A percentile compares a stretch with the other conserved stretches of the same genome.
phyloP scores from a whole-genome alignment of 2,888 invertebrate genomes.

The Alentia gelatinosa region DNA sequence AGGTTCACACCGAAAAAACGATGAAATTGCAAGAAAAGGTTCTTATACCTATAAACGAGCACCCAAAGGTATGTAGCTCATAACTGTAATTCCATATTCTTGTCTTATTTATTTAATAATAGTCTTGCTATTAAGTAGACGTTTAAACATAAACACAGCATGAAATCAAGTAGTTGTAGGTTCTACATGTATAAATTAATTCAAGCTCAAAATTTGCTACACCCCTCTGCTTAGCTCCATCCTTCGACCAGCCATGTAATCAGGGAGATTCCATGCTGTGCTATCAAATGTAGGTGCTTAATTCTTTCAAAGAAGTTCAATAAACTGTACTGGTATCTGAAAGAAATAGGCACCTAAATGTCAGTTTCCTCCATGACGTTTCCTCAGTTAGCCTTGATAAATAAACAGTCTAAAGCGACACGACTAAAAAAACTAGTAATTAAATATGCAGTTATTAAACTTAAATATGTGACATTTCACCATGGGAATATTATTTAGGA shows the following conservation, averaged over 20 bases:
- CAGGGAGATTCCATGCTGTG: slow-evolving; percentile 54
- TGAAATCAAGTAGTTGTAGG: slow-evolving; percentile 54
- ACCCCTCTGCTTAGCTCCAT: slow-evolving; percentile 51
- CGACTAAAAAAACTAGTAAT: neutral
- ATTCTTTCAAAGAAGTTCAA: slow-evolving; percentile 25
- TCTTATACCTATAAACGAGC: slow-evolving; percentile 65
- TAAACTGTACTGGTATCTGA: slow-evolving; percentile 18
- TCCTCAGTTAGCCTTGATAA: slow-evolving; percentile 16
- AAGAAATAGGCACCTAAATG: slow-evolving; percentile 47
- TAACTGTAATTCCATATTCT: slow-evolving; percentile 53
- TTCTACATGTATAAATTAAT: slow-evolving; percentile 53
- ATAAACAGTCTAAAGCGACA: slow-evolving; percentile 17
- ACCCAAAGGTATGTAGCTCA: slow-evolving; percentile 66
- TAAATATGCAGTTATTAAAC: slow-evolving; percentile 20
- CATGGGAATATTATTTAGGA: slow-evolving; percentile 20
- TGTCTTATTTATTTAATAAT: slow-evolving; percentile 54
- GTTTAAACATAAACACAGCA: slow-evolving; percentile 52
- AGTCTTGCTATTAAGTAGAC: slow-evolving; percentile 53
- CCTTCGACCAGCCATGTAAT: slow-evolving; percentile 47
- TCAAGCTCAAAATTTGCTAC: slow-evolving; percentile 45
- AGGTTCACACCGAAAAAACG: slow-evolving; percentile 64
- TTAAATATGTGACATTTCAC: slow-evolving; percentile 40
- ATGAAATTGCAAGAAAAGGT: slow-evolving; percentile 64
- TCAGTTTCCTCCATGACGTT: slow-evolving; percentile 49
- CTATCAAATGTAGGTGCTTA: slow-evolving; percentile 42